Base-by-base conservation (phyloP, 2,797 vertebrate genomes). In the Gouania willdenowi region DNA sequence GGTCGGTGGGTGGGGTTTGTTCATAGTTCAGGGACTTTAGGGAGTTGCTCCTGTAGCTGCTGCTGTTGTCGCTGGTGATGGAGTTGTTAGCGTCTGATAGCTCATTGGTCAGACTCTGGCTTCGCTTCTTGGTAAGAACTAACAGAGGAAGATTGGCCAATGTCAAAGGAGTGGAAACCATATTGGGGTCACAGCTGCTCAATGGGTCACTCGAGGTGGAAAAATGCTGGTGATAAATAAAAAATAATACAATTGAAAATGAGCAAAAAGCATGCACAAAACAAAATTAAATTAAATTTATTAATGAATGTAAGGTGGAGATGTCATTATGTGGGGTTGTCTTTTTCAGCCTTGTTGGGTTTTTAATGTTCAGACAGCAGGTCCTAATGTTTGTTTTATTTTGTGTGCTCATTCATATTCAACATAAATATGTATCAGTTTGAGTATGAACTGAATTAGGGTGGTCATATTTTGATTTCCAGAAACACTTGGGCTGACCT, bases 161-260 rank as follows among this genome's bases (percentile, higher is more conserved):
- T 67, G 51, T 77, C 5, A 91, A 51, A 45, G 82, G 91, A 43
- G 70, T 79, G 59, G 82, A 73, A 37, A 87, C 53, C 1, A 89
- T 62, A 14, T 82, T 58, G 5, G 69, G 66, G 9, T 88, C 75
- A 11, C 49, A 66, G 29, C 15, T 46, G 32, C 31, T 69, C 1
- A 57, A 27, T 18, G 80, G 64, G 5, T 75, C 72, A 30, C 11
- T 70, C 23, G 64, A 27, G 12, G 44, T 6, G 4, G 51, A 39
- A 4, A 53, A 61, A 28, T 47, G 54, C 85, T 86, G 61, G 36
- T 2, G 30, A 36, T 29, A 30, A 39, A 26, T 22, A 25, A 14
- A 8, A 37, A 34, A 27, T 18, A n/a, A n/a, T n/a, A n/a, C n/a
- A n/a, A n/a, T n/a, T n/a, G 43, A 14, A 25, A 5, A 13, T n/a